These are phyloP conservation scores for Sebastes melanostomus DNA, from an alignment of 2,797 vertebrate species.

Conservation along the genomic window DNA sequence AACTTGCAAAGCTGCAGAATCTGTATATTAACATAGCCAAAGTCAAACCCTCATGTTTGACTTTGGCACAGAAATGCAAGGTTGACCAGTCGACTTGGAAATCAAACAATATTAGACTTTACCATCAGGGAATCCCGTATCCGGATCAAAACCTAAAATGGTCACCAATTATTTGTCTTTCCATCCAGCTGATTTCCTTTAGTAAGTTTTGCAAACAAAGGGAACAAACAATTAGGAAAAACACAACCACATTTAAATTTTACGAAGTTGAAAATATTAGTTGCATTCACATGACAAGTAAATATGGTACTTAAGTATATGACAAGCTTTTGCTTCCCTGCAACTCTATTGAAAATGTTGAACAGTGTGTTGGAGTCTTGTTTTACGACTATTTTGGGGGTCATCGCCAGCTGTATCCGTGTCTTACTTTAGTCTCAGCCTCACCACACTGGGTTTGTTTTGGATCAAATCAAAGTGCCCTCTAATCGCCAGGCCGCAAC, in stretches of 20 bases:
- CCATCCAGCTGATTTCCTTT: background rate
- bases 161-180: background rate
- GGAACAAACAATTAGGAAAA: background rate
- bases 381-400: slow-evolving; percentile 22
- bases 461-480: slow-evolving; percentile 24
- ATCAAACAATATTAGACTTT: background rate
- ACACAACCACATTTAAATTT: background rate
- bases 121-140: background rate
- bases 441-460: slow-evolving; percentile 26
- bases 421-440: slow-evolving; percentile 20
- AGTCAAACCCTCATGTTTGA: background rate
- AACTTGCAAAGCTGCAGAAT: background rate
- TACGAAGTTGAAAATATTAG: background rate
- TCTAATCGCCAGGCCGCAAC: slow-evolving; percentile 71
- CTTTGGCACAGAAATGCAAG: background rate
- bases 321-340: background rate
- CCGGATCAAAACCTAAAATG: background rate
- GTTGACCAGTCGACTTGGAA: background rate
- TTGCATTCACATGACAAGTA: background rate
- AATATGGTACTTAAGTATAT: background rate
- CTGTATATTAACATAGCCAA: background rate
- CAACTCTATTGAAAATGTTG: background rate
- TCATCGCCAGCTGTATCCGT: slow-evolving; percentile 22
- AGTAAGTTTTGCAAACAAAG: background rate
- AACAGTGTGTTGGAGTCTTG: background rate